Evolutionary conservation across 2,113 vertebrate genomes (phyloP), one percentile per base, ranked within the genome.

Genomic region (Pomatostomus ruficeps): DNA sequence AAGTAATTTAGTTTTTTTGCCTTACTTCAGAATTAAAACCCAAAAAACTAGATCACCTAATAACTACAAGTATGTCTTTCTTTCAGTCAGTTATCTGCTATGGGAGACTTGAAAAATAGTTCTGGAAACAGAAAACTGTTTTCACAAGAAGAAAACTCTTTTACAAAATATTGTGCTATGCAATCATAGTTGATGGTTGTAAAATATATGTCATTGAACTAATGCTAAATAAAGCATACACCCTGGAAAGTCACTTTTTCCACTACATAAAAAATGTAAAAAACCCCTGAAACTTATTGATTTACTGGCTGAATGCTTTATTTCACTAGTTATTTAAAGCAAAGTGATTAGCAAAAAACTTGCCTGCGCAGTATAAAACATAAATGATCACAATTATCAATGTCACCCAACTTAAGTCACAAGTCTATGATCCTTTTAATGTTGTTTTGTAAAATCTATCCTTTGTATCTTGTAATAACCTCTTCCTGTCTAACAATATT

Each of bases 251-350:
- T 65, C 15, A 38, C 2, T 2, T n/a, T 71, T 58, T 78, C 54
- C 11, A 42, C 5, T 43, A 13, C 12, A 68, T 13, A n/a, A 42
- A 43, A 38, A n/a, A 31, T n/a, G 15, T 8, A 25, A 68, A 57
- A 25, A 7, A 1, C 0, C 6, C 24, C 4, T 23, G 33, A 31
- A 74, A 10, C 5, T 40, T 25, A 74, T 28, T 58, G 28, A n/a
- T 57, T 77, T 76, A 38, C 24, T 49, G 62, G 48, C 18, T n/a
- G 54, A 90, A 54, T 9, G 0, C 3, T 92, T 85, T 71, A 52
- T 70, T 84, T 90, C 14, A n/a, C 12, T 48, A 19, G 5, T 6
- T 42, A 5, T 52, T 45, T 57, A 36, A 63, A 61, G 14, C 0
- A 5, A 81, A 58, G 4, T 14, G 12, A 33, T 75, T 49, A 29